Evolutionary conservation across 1,140 invertebrate species (phyloP).

Genomic region (Macrobrachium nipponense): DNA sequence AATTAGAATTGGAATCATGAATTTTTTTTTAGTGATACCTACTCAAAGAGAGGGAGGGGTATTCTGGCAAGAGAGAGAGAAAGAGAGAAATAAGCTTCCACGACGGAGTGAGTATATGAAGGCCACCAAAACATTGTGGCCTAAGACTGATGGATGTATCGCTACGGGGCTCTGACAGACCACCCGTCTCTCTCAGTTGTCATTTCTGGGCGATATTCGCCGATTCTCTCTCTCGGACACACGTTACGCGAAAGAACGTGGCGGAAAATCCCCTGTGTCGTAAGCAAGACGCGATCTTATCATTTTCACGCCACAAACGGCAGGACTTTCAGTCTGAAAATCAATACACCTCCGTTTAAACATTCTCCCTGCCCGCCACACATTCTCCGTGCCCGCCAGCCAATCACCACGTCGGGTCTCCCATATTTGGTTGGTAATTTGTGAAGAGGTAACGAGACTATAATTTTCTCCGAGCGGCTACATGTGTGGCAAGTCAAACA

Average conservation of each 20-base stretch:
- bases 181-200: conserved; percentile 36
- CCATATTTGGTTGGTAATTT: conserved; percentile 54
- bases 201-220: not conserved
- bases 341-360: conserved; percentile 20
- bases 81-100: not conserved
- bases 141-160: conserved; percentile 44
- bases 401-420: conserved; percentile 22
- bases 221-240: not conserved
- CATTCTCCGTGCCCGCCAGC: conserved; percentile 14
- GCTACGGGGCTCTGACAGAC: conserved; percentile 12
- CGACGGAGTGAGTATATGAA: not conserved
- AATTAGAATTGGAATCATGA: too few species aligned
- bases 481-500: conserved; percentile 50
- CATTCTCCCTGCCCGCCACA: not conserved
- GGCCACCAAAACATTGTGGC: conserved; percentile 9
- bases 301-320: not conserved
- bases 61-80: not conserved
- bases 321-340: not conserved
- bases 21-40: too few species aligned
- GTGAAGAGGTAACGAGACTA: conserved; percentile 50
- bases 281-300: not conserved
- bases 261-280: not conserved
- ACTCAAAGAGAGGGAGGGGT: too few species aligned
- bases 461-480: conserved; percentile 51
- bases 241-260: not conserved